These are phyloP conservation scores for Acarapis woodi DNA, from an alignment of 1,140 invertebrate genomes.

Conservation along the genomic window DNA sequence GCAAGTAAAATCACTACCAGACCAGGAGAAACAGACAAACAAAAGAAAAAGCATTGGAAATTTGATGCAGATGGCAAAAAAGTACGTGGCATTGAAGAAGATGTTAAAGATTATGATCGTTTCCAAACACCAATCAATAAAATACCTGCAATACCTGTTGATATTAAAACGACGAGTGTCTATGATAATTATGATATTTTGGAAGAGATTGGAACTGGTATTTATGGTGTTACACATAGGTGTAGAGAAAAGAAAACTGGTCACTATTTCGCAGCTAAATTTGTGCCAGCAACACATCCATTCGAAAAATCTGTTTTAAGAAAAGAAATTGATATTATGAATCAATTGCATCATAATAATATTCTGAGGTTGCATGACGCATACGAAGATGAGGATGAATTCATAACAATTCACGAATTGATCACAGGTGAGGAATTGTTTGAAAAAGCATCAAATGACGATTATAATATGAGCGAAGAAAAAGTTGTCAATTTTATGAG, in stretches of 20 bases:
- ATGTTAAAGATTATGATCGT: conserved; percentile 78
- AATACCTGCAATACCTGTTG: conserved; percentile 84
- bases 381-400: conserved; percentile 96
- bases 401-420: conserved; percentile 96
- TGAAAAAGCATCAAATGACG: conserved; percentile 87
- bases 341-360: conserved; percentile 86
- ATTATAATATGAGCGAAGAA: conserved; percentile 93
- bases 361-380: conserved; percentile 93
- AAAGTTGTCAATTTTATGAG: conserved; percentile 98
- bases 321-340: conserved; percentile 98
- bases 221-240: conserved; percentile 92
- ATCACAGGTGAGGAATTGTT: conserved; percentile 92
- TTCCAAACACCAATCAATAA: conserved; percentile 73
- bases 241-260: conserved; percentile 83
- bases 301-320: conserved; percentile 88
- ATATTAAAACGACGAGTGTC: conserved; percentile 72
- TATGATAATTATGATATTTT: conserved; percentile 95
- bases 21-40: conserved; percentile 38
- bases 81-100: conserved; percentile 60
- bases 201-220: conserved; percentile 87
- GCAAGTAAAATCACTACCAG: conserved; percentile 11
- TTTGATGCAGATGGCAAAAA: conserved; percentile 73
- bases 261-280: conserved; percentile 93
- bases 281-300: conserved; percentile 77
- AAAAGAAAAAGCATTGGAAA: conserved; percentile 37